phyloP scores from a whole-genome alignment of 2,888 invertebrate genomes.

The Furcula furcula region DNA sequence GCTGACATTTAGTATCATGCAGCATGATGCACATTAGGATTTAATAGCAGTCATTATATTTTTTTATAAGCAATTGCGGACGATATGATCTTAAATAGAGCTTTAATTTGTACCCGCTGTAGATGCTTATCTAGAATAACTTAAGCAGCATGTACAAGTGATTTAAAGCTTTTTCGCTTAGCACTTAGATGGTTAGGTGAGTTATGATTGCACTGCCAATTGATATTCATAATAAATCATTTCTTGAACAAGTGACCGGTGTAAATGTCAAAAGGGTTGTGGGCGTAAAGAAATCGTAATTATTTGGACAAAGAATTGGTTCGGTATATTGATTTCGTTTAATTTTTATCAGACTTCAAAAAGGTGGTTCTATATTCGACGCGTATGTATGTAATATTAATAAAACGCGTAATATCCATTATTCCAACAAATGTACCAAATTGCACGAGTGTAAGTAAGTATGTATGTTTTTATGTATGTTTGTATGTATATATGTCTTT shows the following conservation, averaged over 20 bases:
- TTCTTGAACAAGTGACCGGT: conserved; percentile 21
- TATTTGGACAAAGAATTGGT: conserved; percentile 1
- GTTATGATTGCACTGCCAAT: conserved; percentile 8
- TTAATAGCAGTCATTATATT: conserved; percentile 23
- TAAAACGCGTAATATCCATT: too few relatives aligned
- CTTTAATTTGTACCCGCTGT: conserved; percentile 5
- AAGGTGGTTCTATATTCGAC: too few relatives aligned
- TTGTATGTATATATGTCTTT: too few relatives aligned
- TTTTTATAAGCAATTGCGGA: conserved; percentile 12
- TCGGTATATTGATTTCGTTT: too few relatives aligned
- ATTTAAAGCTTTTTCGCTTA: conserved; percentile 12
- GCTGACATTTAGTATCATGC: conserved; percentile 18
- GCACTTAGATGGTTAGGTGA: conserved; percentile 1
- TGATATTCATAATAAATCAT: conserved; percentile 21
- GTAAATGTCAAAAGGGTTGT: conserved; percentile 25
- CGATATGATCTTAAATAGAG: conserved; percentile 22
- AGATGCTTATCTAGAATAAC: conserved; percentile 16
- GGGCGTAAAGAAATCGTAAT: conserved; percentile 12
- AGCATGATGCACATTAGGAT: conserved; percentile 15
- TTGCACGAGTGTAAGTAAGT: too few relatives aligned
- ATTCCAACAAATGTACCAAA: too few relatives aligned
- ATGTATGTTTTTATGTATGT: too few relatives aligned
- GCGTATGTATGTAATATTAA: too few relatives aligned
- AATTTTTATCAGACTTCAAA: too few relatives aligned
- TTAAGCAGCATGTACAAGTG: conserved; percentile 13